Base-by-base conservation (phyloP, 2,888 invertebrate genomes). In the Rhorus exstirpatorius region DNA sequence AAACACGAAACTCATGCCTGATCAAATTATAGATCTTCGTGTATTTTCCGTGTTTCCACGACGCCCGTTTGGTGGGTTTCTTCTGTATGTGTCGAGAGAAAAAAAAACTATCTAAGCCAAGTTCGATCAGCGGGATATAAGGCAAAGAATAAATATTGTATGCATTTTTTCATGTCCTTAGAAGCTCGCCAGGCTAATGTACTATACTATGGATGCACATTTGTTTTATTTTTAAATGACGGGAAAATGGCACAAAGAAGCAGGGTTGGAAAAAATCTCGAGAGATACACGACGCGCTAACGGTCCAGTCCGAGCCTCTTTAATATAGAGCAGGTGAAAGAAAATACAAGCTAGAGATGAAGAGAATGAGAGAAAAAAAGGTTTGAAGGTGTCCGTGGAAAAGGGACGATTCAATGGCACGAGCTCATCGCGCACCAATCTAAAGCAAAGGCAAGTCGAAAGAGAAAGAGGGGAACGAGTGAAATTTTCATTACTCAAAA, bases 401-500 rank as follows among this genome's bases (percentile, higher is more conserved):
- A 38, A 70, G 68, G 46, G 31, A 53, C 10, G 12, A 51, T 63
- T n/a, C 53, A 80, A 75, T 75, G 70, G 63, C 44, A 80, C 75
- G 31, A 76, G 80, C 80, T 76, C 55, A 58, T 76, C 70, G 63
- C 35, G 75, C 51, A 70, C n/a, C 61, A 63, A 80, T 61, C 19
- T 44, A 55, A 63, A 75, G 51, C 65, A 49, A 72, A 75, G 68
- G 8, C 61, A 35, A 67, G 41, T 38, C 12, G 21, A 6, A 24
- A 8, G 12, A 41, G 41, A 10, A 19, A 51, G 51, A 51, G 46
- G 31, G 24, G 41, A 41, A 46, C 38, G 12, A 31, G 31, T 61
- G 51, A 70, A 53, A 80, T 80, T 80, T 76, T 80, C 80, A 76
- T 77, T 71, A 49, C 58, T 12, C 60, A 46, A 67, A 60, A 67